These are phyloP conservation scores for Hyaena hyaena DNA, from an alignment of 2,113 vertebrate species.

Conservation along the genomic window DNA sequence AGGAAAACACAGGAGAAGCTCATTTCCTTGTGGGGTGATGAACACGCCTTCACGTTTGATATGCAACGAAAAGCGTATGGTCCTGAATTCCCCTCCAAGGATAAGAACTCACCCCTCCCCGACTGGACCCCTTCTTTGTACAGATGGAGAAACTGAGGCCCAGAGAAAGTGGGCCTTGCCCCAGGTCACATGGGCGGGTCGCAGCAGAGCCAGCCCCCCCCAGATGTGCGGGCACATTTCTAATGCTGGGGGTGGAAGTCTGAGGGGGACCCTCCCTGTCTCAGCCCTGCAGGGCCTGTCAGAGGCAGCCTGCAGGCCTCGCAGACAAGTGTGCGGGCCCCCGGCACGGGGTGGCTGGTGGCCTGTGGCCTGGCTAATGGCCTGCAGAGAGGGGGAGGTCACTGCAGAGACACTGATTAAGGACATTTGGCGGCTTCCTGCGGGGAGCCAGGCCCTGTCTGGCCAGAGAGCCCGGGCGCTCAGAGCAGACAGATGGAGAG, in stretches of 20 bases:
- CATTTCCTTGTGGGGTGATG: not conserved
- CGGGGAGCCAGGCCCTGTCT: not conserved
- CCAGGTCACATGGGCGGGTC: fast-evolving
- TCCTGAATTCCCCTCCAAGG: not conserved
- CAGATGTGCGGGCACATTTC: fast-evolving
- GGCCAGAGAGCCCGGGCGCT: not conserved
- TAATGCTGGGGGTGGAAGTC: too few species aligned
- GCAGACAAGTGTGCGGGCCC: fast-evolving
- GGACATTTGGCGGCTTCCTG: not conserved
- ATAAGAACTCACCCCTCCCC: fast-evolving
- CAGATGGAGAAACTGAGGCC: not conserved
- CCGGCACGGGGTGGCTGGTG: not conserved
- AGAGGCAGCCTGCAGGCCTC: not conserved
- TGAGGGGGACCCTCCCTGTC: fast-evolving
- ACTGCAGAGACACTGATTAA: not conserved
- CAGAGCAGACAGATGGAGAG: not conserved
- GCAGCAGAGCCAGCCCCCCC: not conserved
- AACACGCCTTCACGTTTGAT: too few species aligned
- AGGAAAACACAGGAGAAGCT: not conserved
- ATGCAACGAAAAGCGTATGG: not conserved
- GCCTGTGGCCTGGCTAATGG: not conserved
- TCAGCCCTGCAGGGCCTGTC: fast-evolving
- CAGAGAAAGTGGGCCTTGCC: too few species aligned
- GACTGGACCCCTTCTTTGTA: not conserved
- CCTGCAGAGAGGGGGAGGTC: fast-evolving